These are phyloP conservation scores for Acrocephalus arundinaceus DNA, from an alignment of 2,113 vertebrate species.

Conservation along the genomic window DNA sequence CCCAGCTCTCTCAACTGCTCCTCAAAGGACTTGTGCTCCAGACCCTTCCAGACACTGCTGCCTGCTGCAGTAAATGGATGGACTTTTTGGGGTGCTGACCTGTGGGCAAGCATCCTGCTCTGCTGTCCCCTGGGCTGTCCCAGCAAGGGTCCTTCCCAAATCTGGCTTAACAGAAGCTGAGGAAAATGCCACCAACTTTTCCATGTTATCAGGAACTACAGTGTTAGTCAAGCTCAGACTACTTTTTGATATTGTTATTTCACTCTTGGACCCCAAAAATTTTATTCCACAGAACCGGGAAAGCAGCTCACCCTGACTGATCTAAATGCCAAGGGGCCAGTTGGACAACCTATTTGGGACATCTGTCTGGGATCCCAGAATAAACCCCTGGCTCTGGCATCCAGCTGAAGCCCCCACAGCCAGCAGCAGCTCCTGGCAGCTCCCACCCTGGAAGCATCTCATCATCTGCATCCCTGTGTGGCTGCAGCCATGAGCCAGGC, in stretches of 20 bases:
- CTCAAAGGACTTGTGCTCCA: neutral
- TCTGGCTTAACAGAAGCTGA: neutral
- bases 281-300: neutral
- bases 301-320: neutral
- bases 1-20: neutral
- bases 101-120: neutral
- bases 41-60: neutral
- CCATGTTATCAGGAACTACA: neutral
- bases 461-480: rapidly evolving
- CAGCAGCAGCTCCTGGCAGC: neutral
- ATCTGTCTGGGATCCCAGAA: neutral
- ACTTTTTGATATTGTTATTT: neutral
- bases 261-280: neutral
- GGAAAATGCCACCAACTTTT: neutral
- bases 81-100: neutral
- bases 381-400: neutral
- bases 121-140: neutral
- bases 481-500: rapidly evolving
- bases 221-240: neutral
- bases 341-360: neutral
- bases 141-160: neutral
- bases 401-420: neutral
- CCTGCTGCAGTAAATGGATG: neutral
- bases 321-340: neutral
- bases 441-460: neutral